Evolutionary conservation across 2,888 invertebrate species (phyloP).

Genomic region (Ectemnius cavifrons): DNA sequence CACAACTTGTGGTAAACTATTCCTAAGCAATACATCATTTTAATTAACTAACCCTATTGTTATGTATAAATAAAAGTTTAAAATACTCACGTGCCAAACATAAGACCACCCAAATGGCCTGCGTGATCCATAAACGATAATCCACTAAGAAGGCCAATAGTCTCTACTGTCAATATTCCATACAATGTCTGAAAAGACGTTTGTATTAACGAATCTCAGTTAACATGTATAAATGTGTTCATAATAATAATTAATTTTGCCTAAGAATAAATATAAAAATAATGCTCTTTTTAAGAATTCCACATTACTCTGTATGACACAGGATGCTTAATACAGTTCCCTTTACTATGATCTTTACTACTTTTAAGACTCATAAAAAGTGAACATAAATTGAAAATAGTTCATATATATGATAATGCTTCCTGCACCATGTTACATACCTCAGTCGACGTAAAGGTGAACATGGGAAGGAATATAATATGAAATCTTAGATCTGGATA

Average conservation of each 20-base stretch:
- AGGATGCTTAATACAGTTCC: no score
- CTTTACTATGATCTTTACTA: no score
- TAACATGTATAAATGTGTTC: neutral
- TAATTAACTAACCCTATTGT: slow-evolving; percentile 14
- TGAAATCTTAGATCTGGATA: slow-evolving; percentile 93
- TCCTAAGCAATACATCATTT: no score
- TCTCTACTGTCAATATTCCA: slow-evolving; percentile 90
- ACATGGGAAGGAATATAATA: slow-evolving; percentile 93
- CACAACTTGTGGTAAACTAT: no score
- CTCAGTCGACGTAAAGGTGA: slow-evolving; percentile 91
- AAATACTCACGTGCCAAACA: slow-evolving; percentile 90
- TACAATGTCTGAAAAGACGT: slow-evolving; percentile 86
- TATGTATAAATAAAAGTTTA: neutral
- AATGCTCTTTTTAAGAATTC: slow-evolving; percentile 55
- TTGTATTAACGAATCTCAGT: slow-evolving; percentile 31
- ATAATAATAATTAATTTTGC: slow-evolving; percentile 13
- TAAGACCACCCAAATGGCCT: slow-evolving; percentile 97
- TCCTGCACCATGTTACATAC: slow-evolving; percentile 77
- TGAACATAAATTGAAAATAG: no score
- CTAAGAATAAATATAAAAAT: neutral
- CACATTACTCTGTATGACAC: no score
- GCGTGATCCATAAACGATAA: slow-evolving; percentile 99
- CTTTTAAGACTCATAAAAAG: no score
- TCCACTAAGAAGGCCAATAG: slow-evolving; percentile 88
- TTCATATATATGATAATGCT: slow-evolving; percentile 8